Evolutionary conservation across 2,113 vertebrate species (phyloP).

Genomic region (Gallinago jamesoni): DNA sequence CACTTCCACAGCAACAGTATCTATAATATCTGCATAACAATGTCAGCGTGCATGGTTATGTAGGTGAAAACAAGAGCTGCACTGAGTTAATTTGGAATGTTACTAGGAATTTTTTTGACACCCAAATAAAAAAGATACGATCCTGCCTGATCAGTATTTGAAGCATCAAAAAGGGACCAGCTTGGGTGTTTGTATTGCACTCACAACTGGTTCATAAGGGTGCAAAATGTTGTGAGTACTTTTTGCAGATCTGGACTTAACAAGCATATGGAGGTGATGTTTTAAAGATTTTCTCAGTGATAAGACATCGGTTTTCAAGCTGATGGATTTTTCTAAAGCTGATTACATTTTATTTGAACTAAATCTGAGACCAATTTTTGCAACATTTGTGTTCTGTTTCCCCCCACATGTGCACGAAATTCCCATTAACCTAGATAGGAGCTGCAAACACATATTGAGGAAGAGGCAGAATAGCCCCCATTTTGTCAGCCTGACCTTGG

Average conservation of each 20-base stretch:
- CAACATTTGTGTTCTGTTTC: constrained; percentile 19
- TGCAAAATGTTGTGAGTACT: background rate
- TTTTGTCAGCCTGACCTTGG: constrained; percentile 42
- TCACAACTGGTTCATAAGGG: background rate
- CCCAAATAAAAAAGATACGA: background rate
- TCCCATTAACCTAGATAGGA: constrained; percentile 39
- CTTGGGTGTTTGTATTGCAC: background rate
- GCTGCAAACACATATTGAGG: constrained; percentile 37
- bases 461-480: constrained; percentile 47
- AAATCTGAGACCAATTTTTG: constrained; percentile 46
- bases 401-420: constrained; percentile 18
- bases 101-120: background rate
- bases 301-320: constrained; percentile 41
- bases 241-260: background rate
- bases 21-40: background rate
- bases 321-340: constrained; percentile 32
- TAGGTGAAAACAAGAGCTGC: background rate
- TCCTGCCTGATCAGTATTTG: background rate
- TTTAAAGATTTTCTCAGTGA: constrained; percentile 9
- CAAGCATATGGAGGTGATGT: constrained; percentile 9
- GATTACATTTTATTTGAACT: constrained; percentile 40
- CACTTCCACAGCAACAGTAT: background rate
- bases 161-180: background rate
- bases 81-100: background rate
- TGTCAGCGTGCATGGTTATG: background rate